Percentiles rank a stretch among this genome's conserved stretches.
phyloP scores from a whole-genome alignment of 2,797 vertebrate species.

The Spondyliosoma cantharus region DNA sequence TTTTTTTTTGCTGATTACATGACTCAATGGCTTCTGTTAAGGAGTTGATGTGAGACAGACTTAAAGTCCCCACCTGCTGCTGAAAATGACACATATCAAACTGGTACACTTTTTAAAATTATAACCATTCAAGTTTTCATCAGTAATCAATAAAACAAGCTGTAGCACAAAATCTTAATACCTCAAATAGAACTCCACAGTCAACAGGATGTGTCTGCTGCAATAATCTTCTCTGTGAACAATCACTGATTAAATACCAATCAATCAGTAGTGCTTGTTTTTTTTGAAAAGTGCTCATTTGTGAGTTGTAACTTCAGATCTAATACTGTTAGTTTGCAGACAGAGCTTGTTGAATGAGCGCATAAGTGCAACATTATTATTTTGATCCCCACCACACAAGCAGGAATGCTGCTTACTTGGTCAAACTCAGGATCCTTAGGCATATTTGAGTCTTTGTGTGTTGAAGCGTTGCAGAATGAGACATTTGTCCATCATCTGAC shows the following conservation, averaged over 20 bases:
- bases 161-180: constrained; percentile 26
- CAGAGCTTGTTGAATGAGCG: constrained; percentile 17
- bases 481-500: constrained; percentile 7
- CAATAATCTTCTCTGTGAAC: constrained; percentile 20
- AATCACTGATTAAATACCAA: constrained; percentile 22
- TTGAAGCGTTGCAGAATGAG: constrained; percentile 14
- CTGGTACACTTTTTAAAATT: not conserved
- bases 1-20: not conserved
- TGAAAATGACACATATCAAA: constrained; percentile 33
- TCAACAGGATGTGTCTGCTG: constrained; percentile 21
- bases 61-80: not conserved
- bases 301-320: constrained; percentile 35
- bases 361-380: not conserved
- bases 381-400: not conserved
- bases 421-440: constrained; percentile 20
- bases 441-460: constrained; percentile 20
- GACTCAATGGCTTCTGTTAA: not conserved
- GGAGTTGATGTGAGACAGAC: too few species aligned
- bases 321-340: constrained; percentile 32
- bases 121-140: constrained; percentile 35
- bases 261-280: constrained; percentile 42
- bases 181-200: constrained; percentile 21
- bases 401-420: not conserved
- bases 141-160: constrained; percentile 32
- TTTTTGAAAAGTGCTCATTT: constrained; percentile 42